These are phyloP conservation scores for Teleiodes luculella DNA, from an alignment of 2,888 invertebrate genomes.

Conservation along the genomic window DNA sequence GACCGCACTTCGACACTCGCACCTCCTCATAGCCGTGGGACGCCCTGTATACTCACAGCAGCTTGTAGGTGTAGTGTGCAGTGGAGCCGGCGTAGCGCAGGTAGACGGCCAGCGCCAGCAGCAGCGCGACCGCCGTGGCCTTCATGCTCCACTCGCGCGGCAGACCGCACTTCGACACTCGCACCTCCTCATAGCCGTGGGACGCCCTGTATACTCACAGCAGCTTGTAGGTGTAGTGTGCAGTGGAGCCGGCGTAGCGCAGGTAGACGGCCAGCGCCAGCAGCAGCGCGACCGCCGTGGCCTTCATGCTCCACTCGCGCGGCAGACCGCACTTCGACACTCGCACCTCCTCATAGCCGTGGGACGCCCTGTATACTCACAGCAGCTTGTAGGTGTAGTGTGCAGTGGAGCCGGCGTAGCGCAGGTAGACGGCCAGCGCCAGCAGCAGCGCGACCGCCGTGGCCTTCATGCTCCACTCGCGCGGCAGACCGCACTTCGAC, in stretches of 20 bases:
- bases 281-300: constrained; percentile 75
- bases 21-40: too few species aligned
- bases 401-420: constrained; percentile 34
- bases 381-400: constrained; percentile 41
- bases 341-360: too few species aligned
- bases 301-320: constrained; percentile 84
- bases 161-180: constrained; percentile 88
- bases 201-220: constrained; percentile 61
- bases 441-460: constrained; percentile 78
- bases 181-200: constrained; percentile 85
- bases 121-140: constrained; percentile 75
- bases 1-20: constrained; percentile 86
- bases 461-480: constrained; percentile 84
- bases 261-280: constrained; percentile 64
- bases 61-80: constrained; percentile 36
- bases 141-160: constrained; percentile 88
- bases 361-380: too few species aligned
- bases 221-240: constrained; percentile 37
- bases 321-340: constrained; percentile 91
- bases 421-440: constrained; percentile 56
- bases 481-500: constrained; percentile 89
- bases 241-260: constrained; percentile 34
- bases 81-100: constrained; percentile 38
- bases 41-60: constrained; percentile 58
- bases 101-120: constrained; percentile 64